These are phyloP conservation scores for Ooceraea biroi DNA, from an alignment of 1,140 invertebrate genomes.

Conservation along the genomic window DNA sequence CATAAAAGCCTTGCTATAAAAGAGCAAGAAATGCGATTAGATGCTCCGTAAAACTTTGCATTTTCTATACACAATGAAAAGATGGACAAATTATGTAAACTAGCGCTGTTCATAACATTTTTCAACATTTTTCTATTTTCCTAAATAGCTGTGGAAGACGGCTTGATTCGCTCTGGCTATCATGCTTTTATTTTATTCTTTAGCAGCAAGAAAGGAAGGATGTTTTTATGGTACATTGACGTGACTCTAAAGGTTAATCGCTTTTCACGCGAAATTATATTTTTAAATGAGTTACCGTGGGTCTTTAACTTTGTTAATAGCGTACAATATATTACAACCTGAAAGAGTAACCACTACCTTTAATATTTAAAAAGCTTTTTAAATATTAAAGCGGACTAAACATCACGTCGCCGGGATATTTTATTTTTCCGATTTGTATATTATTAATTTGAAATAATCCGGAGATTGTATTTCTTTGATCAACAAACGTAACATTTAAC, in stretches of 20 bases:
- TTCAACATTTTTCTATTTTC: neutral
- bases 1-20: neutral
- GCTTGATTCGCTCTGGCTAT: neutral
- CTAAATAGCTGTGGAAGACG: neutral
- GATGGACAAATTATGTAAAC: neutral
- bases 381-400: neutral
- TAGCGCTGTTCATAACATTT: neutral
- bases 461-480: neutral
- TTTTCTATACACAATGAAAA: neutral
- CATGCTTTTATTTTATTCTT: neutral
- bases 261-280: conserved; percentile 2
- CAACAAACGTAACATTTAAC: conserved; percentile 6
- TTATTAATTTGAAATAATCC: conserved; percentile 14
- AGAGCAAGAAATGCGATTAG: neutral
- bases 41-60: neutral
- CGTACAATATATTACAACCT: neutral
- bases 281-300: neutral
- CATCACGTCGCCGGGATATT: neutral
- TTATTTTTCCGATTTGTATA: neutral
- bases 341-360: neutral
- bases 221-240: neutral
- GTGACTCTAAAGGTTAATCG: neutral
- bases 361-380: conserved; percentile 8
- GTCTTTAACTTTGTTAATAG: neutral
- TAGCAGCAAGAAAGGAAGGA: neutral